Evolutionary conservation across 1,140 invertebrate species (phyloP).

Genomic region (Teleogryllus occipitalis): DNA sequence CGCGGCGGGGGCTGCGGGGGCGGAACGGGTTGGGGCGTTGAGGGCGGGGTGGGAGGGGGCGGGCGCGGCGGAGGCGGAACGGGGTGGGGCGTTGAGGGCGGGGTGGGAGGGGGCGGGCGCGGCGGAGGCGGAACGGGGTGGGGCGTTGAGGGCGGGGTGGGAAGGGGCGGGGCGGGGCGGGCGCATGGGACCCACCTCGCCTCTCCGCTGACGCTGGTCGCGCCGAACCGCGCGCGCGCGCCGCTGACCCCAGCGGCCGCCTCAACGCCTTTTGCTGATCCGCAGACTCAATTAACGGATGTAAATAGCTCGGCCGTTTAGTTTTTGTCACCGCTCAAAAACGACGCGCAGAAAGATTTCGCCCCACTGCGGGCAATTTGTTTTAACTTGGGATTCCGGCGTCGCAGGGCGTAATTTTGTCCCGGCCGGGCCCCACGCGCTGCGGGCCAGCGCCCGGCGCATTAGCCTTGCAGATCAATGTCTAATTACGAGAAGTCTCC

Average conservation of each 20-base stretch:
- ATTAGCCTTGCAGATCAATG: slow-evolving; percentile 1
- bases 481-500: neutral
- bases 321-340: neutral
- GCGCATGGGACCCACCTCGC: neutral
- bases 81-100: too few relatives aligned
- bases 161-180: too few relatives aligned
- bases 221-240: neutral
- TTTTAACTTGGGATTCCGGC: neutral
- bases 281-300: slow-evolving; percentile 1
- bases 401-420: neutral
- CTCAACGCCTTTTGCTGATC: neutral
- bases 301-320: neutral
- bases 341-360: neutral
- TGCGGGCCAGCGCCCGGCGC: neutral
- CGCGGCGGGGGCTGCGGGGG: too few relatives aligned
- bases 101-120: too few relatives aligned
- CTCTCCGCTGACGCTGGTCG: neutral
- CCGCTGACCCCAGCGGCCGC: neutral
- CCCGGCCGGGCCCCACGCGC: too few relatives aligned
- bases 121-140: too few relatives aligned
- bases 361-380: neutral
- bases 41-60: too few relatives aligned
- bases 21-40: too few relatives aligned
- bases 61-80: too few relatives aligned
- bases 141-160: too few relatives aligned